These are phyloP conservation scores for Hemibagrus guttatus DNA, from an alignment of 2,797 vertebrate species.

Conservation along the genomic window DNA sequence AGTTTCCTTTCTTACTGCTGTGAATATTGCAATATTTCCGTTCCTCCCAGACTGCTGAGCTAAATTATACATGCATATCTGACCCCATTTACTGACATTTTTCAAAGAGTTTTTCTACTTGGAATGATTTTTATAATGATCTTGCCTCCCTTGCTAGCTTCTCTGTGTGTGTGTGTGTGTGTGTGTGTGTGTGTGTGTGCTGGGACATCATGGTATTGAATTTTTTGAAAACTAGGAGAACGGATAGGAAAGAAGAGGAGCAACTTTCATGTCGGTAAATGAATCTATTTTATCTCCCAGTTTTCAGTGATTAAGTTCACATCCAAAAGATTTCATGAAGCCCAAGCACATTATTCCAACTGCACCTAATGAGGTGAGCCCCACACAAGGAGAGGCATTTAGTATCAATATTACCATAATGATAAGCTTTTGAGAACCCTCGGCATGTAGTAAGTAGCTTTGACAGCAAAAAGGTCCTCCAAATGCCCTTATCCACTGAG, in stretches of 20 bases:
- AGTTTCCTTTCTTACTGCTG: neutral
- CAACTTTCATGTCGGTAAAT: neutral
- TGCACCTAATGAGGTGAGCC: neutral
- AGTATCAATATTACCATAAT: neutral
- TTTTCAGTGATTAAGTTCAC: slow-evolving; percentile 6
- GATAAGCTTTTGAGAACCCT: neutral
- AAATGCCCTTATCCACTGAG: neutral
- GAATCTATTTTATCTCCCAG: neutral
- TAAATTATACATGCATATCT: slow-evolving; percentile 38
- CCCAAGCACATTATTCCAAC: neutral
- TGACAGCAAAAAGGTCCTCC: neutral
- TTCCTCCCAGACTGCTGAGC: neutral
- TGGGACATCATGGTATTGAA: slow-evolving; percentile 6
- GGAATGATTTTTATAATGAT: slow-evolving; percentile 42
- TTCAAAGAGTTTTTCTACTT: slow-evolving; percentile 33
- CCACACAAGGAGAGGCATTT: neutral
- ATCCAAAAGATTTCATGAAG: neutral
- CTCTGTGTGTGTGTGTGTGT: neutral
- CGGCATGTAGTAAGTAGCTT: neutral
- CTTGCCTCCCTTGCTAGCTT: neutral
- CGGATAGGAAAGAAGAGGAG: neutral
- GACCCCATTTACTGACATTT: slow-evolving; percentile 38
- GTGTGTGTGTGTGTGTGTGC: neutral
- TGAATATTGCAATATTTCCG: neutral
- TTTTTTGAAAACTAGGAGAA: neutral